Conservation (phyloP, 2,888 invertebrate species). For the Pyrrhia umbra region DNA sequence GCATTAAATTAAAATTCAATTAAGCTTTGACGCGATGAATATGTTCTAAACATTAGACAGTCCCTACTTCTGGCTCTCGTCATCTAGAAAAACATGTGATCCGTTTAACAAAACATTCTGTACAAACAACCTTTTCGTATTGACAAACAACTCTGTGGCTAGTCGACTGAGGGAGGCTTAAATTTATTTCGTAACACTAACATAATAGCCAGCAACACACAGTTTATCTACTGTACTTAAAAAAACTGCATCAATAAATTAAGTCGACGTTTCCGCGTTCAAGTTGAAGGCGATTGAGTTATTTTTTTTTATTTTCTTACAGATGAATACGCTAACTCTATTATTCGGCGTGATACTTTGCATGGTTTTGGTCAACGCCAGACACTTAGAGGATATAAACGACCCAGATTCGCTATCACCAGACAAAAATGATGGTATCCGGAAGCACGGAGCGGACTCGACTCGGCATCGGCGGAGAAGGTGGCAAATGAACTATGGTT, state of each 20-base stretch:
- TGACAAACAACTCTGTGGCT: conserved; percentile 21
- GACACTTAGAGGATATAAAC: conserved; percentile 68
- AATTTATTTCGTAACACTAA: not conserved
- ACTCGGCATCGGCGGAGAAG: conserved; percentile 74
- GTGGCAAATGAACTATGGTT: conserved; percentile 76
- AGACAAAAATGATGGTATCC: conserved; percentile 52
- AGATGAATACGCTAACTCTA: conserved; percentile 77
- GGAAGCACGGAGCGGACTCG: conserved; percentile 62
- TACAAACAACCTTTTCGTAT: conserved; percentile 32
- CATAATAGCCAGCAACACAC: not conserved
- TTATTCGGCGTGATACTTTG: conserved; percentile 70
- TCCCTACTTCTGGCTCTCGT: conserved; percentile 16
- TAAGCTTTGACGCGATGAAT: conserved; percentile 43
- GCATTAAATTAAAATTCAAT: conserved; percentile 57
- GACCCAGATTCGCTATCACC: conserved; percentile 59
- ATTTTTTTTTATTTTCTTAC: conserved; percentile 60
- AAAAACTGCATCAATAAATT: conserved; percentile 21
- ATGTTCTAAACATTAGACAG: conserved; percentile 14
- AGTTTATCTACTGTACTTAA: not conserved
- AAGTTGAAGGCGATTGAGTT: conserved; percentile 45
- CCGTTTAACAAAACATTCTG: conserved; percentile 15
- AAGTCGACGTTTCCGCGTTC: conserved; percentile 41
- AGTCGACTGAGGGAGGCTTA: not conserved
- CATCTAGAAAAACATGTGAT: conserved; percentile 20
- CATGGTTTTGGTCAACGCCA: conserved; percentile 68